Base-by-base conservation (phyloP, 2,888 invertebrate genomes). In the Urechis unicinctus region DNA sequence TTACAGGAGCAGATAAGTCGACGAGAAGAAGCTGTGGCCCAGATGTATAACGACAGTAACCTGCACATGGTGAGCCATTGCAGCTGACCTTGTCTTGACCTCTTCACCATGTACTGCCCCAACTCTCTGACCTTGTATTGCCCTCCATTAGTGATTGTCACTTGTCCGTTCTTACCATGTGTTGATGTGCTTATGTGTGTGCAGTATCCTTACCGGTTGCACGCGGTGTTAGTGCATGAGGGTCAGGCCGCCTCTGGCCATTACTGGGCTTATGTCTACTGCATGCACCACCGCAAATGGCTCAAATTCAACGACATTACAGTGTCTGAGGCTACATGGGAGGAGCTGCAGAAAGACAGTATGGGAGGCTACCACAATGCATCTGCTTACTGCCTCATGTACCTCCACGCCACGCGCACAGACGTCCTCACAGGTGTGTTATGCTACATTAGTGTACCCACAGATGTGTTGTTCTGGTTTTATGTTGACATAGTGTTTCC, bases 151-250 rank as follows among this genome's bases (percentile, higher is more conserved):
- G n/a, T n/a, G n/a, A n/a, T n/a, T n/a, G n/a, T 45, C 21, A 6
- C 13, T 9, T 45, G 45, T 45, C 41, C 9, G 9, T 36, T 36
- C 41, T 13, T 13, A 13, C 13, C 13, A 36, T 36, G 9, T 36
- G 41, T 36, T 9, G 9, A 36, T 36, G 41, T 13, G 41, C 41
- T 13, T 13, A 13, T 36, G n/a, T 36, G 41, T 36, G 61, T 63
- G 24, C 66, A 78, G 77, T 67, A 68, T 55, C 72, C 74, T 3
- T 80, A 80, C 66, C 68, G 73, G 56, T 67, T 80, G 25, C 80
- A 80, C 65, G 79, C 80, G 22, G 80, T 80, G 46, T 65, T 80
- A 56, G 80, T 80, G 3, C 80, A 80, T 59, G 80, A 80, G 62
- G 80, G 80, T 24, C 79, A 79, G 61, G 79, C 80, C 13, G 78